A percentile compares a stretch with the other conserved stretches of the same genome.
Conservation (phyloP, 2,113 vertebrate genomes). For the Laticauda laticaudata region DNA sequence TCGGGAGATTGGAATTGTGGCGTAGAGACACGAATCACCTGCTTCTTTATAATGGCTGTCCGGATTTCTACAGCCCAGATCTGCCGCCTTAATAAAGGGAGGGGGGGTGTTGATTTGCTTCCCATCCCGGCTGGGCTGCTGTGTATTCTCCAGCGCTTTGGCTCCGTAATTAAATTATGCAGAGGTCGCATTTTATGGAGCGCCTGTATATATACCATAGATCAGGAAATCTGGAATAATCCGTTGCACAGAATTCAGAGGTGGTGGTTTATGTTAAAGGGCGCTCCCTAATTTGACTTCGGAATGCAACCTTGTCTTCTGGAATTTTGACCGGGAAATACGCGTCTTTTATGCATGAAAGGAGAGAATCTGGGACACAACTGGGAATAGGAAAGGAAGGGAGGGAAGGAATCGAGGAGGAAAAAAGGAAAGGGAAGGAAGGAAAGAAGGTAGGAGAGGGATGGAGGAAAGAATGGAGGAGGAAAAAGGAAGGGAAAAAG, state of each 20-base stretch:
- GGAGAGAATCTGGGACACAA: not conserved
- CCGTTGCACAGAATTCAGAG: not conserved
- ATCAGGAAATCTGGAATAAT: not conserved
- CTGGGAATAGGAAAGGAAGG: not conserved
- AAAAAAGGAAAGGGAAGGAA: not conserved
- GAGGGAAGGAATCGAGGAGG: not conserved
- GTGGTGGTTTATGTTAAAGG: not conserved
- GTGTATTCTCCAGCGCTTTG: not conserved
- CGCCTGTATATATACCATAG: not conserved
- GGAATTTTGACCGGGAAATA: not conserved
- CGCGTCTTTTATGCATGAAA: not conserved
- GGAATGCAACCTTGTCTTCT: not conserved
- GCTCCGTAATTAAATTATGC: not conserved
- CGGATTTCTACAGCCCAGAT: not conserved
- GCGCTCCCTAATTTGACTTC: not conserved
- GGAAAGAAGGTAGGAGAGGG: not conserved
- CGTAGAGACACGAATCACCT: not conserved
- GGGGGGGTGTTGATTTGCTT: not conserved
- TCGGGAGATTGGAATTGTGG: not conserved
- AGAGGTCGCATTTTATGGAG: not conserved
- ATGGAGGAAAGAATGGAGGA: not conserved
- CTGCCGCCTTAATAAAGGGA: not conserved
- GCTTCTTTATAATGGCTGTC: not conserved
- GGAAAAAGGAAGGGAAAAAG: not conserved
- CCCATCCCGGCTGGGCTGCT: not conserved